Percentiles rank a stretch among this genome's conserved stretches.
Evolutionary conservation across 2,113 vertebrate genomes (phyloP).

Genomic region (Melanocharis versteri): DNA sequence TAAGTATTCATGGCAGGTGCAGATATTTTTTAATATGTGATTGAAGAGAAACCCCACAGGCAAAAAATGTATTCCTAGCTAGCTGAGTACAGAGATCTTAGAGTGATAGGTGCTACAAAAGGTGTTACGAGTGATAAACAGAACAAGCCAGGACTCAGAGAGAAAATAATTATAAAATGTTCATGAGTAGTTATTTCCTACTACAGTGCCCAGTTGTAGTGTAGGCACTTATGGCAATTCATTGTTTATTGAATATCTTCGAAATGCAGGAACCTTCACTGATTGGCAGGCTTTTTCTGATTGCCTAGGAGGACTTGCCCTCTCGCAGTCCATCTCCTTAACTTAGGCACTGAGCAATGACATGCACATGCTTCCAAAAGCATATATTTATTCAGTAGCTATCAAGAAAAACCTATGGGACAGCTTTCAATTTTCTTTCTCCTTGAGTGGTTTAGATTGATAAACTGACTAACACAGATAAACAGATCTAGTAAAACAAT

Average conservation of each 20-base stretch:
- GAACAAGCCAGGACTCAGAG: not conserved
- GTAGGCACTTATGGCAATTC: not conserved
- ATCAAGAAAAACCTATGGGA: not conserved
- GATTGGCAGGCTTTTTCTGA: not conserved
- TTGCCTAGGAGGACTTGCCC: not conserved
- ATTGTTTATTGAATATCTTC: not conserved
- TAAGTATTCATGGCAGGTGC: not conserved
- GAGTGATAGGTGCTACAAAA: not conserved
- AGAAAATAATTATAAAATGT: constrained; percentile 17
- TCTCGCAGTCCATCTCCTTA: not conserved
- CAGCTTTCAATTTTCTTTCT: not conserved
- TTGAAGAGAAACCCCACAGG: not conserved
- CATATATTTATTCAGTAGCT: not conserved
- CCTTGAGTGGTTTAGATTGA: not conserved
- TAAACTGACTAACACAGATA: not conserved
- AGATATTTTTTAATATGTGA: not conserved
- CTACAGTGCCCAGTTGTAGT: not conserved
- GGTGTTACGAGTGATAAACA: not conserved
- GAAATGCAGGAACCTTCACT: not conserved
- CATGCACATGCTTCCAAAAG: not conserved
- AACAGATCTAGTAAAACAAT: not conserved
- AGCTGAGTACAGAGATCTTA: not conserved
- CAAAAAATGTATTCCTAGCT: not conserved
- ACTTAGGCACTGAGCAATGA: not conserved
- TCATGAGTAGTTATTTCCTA: constrained; percentile 9